phyloP scores from a whole-genome alignment of 2,113 vertebrate species.

The Genyomyrus donnyi region DNA sequence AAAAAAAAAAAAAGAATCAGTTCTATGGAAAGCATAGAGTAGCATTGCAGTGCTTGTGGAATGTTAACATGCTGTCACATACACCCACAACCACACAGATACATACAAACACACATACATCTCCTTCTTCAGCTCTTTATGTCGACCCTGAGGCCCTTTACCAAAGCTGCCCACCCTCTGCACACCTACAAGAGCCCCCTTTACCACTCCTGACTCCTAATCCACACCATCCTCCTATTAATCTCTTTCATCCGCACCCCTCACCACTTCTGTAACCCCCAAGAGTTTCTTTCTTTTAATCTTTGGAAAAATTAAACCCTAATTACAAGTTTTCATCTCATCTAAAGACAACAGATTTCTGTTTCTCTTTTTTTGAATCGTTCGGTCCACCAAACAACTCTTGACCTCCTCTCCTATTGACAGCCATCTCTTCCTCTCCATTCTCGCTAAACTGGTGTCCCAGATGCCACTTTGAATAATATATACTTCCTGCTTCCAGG shows the following conservation, averaged over 20 bases:
- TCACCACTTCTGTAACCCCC: neutral
- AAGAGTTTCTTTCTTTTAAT: neutral
- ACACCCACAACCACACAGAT: neutral
- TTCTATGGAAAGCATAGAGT: neutral
- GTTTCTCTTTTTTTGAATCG: neutral
- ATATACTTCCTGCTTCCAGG: neutral
- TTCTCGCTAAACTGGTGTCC: neutral
- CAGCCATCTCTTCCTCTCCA: neutral
- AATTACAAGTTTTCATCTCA: neutral
- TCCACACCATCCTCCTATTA: neutral
- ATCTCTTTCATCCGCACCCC: neutral
- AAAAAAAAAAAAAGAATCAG: neutral
- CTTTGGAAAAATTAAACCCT: slow-evolving; percentile 10
- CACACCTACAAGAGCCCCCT: neutral
- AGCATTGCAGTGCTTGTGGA: neutral
- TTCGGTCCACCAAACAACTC: neutral
- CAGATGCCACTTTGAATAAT: neutral
- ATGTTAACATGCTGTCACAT: neutral
- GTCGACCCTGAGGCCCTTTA: neutral
- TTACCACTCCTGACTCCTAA: neutral
- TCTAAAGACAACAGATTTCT: neutral
- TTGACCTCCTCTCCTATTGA: neutral
- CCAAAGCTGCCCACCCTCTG: neutral
- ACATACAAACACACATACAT: neutral
- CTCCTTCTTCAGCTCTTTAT: neutral